Evolutionary conservation across 1,140 invertebrate genomes (phyloP).

Genomic region (Tetragnatha versicolor): DNA sequence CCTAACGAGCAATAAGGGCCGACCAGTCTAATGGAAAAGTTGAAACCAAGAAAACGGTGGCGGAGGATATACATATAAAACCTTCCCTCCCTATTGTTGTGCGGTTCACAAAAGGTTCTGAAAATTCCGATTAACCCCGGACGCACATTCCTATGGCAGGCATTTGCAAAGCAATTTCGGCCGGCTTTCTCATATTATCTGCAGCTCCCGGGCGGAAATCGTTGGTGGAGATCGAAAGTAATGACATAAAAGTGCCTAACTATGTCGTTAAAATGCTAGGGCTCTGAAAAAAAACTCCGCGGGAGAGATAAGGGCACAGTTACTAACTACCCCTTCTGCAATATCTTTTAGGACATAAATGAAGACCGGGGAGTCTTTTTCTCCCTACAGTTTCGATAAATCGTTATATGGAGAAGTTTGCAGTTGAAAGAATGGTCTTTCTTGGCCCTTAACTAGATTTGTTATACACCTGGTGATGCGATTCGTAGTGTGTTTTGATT

Average conservation of each 20-base stretch:
- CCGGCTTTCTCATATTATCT: constrained; percentile 29
- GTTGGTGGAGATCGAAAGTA: constrained; percentile 25
- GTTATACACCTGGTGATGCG: constrained; percentile 3
- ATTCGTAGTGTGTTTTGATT: background rate
- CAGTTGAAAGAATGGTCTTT: background rate
- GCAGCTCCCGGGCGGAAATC: constrained; percentile 25
- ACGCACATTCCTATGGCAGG: background rate
- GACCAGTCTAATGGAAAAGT: too few relatives aligned
- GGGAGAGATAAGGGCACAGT: constrained; percentile 18
- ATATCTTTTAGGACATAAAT: background rate
- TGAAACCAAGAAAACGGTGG: too few relatives aligned
- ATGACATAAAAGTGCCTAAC: constrained; percentile 35
- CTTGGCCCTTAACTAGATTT: constrained; percentile 11
- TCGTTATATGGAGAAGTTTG: constrained; percentile 16
- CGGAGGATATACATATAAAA: too few relatives aligned
- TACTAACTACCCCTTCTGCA: constrained; percentile 15
- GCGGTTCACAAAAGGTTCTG: constrained; percentile 16
- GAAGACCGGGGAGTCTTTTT: background rate
- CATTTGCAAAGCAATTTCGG: constrained; percentile 39
- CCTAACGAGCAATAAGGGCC: too few relatives aligned
- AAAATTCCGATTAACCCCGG: constrained; percentile 35
- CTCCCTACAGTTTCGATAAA: constrained; percentile 5
- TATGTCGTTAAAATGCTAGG: constrained; percentile 36
- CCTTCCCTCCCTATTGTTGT: too few relatives aligned
- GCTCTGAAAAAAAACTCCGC: background rate